Conservation (phyloP, 2,888 invertebrate genomes). For the Nowickia ferox region DNA sequence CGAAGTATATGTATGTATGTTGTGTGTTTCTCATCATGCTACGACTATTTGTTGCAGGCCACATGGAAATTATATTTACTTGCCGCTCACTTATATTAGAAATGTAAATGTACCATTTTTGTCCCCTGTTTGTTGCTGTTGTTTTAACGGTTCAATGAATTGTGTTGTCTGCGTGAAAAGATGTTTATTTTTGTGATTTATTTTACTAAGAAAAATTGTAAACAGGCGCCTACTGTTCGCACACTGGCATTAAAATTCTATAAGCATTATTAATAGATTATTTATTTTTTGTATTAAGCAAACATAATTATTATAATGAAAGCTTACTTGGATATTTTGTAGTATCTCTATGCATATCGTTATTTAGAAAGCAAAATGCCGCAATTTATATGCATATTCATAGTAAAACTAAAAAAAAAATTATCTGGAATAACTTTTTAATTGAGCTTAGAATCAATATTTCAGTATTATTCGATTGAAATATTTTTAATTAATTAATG, state of each 20-base stretch:
- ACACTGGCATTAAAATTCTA: constrained; percentile 13
- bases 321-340: neutral
- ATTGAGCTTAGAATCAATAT: too few species aligned
- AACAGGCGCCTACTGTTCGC: neutral
- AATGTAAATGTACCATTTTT: constrained; percentile 49
- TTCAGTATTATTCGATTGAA: too few species aligned
- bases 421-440: too few species aligned
- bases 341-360: neutral
- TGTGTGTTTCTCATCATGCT: neutral
- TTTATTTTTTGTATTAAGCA: neutral
- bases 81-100: constrained; percentile 9
- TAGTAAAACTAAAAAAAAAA: too few species aligned
- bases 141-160: constrained; percentile 60
- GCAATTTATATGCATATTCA: too few species aligned
- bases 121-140: constrained; percentile 31
- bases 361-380: neutral
- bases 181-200: constrained; percentile 46
- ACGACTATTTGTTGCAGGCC: neutral
- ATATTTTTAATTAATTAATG: too few species aligned
- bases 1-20: neutral
- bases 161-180: constrained; percentile 19
- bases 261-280: neutral
- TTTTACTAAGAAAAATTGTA: neutral
- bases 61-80: neutral
- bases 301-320: neutral